Percentiles rank a stretch among this genome's conserved stretches.
Evolutionary conservation across 2,113 vertebrate species (phyloP).

Genomic region (Gracilinanus agilis): DNA sequence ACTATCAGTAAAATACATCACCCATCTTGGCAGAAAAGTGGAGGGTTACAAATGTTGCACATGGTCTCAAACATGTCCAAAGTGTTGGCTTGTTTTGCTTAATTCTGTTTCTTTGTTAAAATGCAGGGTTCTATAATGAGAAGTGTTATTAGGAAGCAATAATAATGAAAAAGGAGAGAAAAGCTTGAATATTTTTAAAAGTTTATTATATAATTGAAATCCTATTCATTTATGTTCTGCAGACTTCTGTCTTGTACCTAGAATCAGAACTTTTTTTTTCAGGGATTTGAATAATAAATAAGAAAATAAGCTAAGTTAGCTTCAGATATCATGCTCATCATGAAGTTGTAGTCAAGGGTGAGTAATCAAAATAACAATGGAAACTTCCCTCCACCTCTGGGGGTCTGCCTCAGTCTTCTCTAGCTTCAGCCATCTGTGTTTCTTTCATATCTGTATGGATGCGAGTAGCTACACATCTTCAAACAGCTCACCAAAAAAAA

Average conservation of each 20-base stretch:
- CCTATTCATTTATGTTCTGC: not conserved
- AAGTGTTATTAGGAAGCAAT: not conserved
- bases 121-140: not conserved
- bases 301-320: slow-evolving; percentile 10
- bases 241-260: not conserved
- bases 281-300: not conserved
- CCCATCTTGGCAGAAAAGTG: not conserved
- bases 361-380: slow-evolving; percentile 23
- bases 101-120: not conserved
- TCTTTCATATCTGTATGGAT: not conserved
- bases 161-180: not conserved
- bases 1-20: not conserved
- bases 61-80: not conserved
- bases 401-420: not conserved
- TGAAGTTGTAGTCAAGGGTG: slow-evolving; percentile 37
- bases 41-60: not conserved
- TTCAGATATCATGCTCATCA: slow-evolving; percentile 11
- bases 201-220: not conserved
- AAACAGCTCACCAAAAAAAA: slow-evolving; percentile 16
- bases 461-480: slow-evolving; percentile 3
- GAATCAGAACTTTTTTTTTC: not conserved
- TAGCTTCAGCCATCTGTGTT: not conserved
- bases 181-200: not conserved
- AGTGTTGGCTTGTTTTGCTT: not conserved
- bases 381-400: not conserved